A percentile compares a stretch with the other conserved stretches of the same genome.
Evolutionary conservation across 1,140 invertebrate species (phyloP).

Genomic region (Chymomyza costata): DNA sequence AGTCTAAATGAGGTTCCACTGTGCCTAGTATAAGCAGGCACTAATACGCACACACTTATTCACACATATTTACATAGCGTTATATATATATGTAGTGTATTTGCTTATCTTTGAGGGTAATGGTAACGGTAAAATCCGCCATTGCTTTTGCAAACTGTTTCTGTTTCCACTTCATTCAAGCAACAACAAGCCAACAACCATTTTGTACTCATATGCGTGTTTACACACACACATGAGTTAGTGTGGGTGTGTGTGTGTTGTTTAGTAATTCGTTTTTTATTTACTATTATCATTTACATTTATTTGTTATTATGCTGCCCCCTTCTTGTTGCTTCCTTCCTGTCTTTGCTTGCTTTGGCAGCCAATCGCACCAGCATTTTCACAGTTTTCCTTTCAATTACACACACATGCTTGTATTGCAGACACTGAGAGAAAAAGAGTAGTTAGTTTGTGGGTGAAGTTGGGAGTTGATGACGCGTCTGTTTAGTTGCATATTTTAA

Average conservation of each 20-base stretch:
- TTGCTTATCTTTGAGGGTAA: too few relatives aligned
- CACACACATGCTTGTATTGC: too few relatives aligned
- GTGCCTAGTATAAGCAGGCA: too few relatives aligned
- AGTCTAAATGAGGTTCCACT: too few relatives aligned
- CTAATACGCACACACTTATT: neutral
- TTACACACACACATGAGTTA: conserved; percentile 4
- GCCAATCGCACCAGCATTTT: conserved; percentile 4
- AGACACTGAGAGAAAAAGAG: neutral
- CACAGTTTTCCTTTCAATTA: conserved; percentile 19
- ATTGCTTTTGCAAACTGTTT: too few relatives aligned
- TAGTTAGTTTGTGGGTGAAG: neutral
- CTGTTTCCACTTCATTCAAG: neutral
- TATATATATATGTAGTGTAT: too few relatives aligned
- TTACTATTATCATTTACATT: conserved; percentile 73
- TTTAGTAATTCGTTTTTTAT: conserved; percentile 73
- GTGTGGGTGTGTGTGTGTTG: conserved; percentile 50
- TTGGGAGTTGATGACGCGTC: conserved; percentile 4
- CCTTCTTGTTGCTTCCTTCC: neutral
- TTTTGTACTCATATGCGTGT: conserved; percentile 9
- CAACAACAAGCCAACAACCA: conserved; percentile 1
- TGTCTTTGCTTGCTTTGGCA: too few relatives aligned
- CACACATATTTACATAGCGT: neutral
- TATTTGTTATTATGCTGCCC: conserved; percentile 68
- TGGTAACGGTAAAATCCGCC: too few relatives aligned
- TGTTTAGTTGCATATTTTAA: conserved; percentile 54